phyloP scores from a whole-genome alignment of 2,113 vertebrate species.

The Labrus mixtus region DNA sequence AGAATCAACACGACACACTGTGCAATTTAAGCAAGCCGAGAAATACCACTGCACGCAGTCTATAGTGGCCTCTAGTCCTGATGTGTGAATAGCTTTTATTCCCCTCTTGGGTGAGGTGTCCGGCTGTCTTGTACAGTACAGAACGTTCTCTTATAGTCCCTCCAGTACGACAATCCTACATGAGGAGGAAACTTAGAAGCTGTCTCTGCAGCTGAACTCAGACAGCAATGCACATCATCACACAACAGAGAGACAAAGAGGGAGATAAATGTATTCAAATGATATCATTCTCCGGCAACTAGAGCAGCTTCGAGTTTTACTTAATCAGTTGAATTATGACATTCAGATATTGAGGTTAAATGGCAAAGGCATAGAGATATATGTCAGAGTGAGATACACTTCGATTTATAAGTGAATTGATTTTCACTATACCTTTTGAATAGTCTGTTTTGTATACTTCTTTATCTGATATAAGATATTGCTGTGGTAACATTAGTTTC shows the following conservation, averaged over 20 bases:
- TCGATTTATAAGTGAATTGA: neutral
- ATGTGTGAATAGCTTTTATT: constrained; percentile 3
- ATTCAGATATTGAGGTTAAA: constrained; percentile 39
- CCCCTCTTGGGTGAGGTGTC: neutral
- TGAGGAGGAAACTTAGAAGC: constrained; percentile 56
- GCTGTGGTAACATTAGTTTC: neutral
- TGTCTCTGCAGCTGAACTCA: constrained; percentile 76
- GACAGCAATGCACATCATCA: constrained; percentile 69
- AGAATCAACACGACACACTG: neutral
- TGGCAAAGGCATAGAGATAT: neutral
- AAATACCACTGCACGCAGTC: constrained; percentile 14
- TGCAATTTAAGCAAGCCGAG: neutral
- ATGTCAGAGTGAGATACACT: neutral
- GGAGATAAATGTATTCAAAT: constrained; percentile 24
- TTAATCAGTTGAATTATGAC: constrained; percentile 37
- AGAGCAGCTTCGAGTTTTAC: constrained; percentile 41
- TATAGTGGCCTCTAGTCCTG: constrained; percentile 26
- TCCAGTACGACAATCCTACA: constrained; percentile 30
- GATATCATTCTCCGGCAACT: constrained; percentile 29
- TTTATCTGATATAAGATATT: neutral
- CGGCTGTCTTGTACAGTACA: constrained; percentile 29
- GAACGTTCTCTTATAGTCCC: constrained; percentile 39
- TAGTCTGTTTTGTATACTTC: neutral
- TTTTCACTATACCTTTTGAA: neutral
- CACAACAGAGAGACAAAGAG: constrained; percentile 31